Evolutionary conservation across 1,140 invertebrate species (phyloP).

Genomic region (Cydia pomonella): DNA sequence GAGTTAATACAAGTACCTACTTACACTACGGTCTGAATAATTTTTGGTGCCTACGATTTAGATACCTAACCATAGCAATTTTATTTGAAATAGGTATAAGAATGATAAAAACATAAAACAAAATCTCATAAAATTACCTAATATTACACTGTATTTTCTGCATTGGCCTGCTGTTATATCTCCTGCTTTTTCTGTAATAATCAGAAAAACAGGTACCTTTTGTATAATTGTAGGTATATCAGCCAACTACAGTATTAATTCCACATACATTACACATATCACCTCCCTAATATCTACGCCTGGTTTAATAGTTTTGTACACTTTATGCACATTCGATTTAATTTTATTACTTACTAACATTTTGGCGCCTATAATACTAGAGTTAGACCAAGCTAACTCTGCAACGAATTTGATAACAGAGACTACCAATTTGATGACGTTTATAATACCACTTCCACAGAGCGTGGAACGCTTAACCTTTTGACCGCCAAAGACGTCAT

Average conservation of each 20-base stretch:
- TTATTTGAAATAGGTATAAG: background rate
- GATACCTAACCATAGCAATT: background rate
- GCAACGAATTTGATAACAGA: too few species aligned
- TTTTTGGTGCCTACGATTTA: background rate
- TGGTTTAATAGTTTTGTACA: background rate
- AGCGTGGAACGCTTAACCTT: too few species aligned
- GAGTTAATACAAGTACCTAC: slow-evolving; percentile 4
- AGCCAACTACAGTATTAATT: background rate
- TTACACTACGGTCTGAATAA: background rate
- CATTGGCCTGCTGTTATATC: too few species aligned
- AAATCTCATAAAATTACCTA: background rate
- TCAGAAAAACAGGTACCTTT: background rate
- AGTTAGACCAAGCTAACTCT: too few species aligned
- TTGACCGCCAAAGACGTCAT: too few species aligned
- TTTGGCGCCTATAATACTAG: background rate
- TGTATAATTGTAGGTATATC: background rate
- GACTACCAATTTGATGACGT: too few species aligned
- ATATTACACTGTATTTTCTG: background rate
- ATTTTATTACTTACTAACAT: background rate
- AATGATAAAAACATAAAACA: too few species aligned
- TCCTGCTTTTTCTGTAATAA: background rate
- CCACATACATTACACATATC: background rate
- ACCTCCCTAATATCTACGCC: background rate
- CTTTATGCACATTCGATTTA: background rate
- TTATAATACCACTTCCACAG: too few species aligned